Evolutionary conservation across 2,113 vertebrate genomes (phyloP).

Genomic region (Callipepla californica): DNA sequence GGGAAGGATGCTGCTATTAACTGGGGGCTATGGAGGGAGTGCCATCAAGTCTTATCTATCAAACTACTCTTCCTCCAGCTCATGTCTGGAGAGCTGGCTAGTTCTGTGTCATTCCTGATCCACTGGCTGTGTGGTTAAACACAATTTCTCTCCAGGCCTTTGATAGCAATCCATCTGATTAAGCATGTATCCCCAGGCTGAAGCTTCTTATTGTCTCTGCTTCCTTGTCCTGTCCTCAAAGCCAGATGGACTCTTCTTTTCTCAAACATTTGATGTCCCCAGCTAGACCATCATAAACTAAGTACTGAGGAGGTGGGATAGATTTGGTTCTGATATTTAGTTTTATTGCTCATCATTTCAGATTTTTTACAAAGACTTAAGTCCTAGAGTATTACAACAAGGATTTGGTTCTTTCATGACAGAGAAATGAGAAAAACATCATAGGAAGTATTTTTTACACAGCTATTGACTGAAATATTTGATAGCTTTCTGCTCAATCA

Average conservation of each 20-base stretch:
- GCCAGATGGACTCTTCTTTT: background rate
- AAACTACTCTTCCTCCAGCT: background rate
- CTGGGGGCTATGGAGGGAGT: background rate
- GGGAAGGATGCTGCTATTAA: background rate
- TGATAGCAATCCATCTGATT: background rate
- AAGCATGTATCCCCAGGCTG: background rate
- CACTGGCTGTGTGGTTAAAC: background rate
- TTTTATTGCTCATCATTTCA: background rate
- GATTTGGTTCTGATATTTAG: background rate
- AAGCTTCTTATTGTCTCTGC: background rate
- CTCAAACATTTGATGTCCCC: fast-evolving
- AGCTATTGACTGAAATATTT: background rate
- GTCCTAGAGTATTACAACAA: background rate
- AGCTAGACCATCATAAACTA: background rate
- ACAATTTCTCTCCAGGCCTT: background rate
- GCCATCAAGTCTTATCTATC: background rate
- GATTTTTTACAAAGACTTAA: background rate
- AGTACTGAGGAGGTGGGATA: background rate
- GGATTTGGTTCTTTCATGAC: background rate
- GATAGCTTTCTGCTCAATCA: background rate
- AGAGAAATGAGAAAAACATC: background rate
- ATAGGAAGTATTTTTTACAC: background rate
- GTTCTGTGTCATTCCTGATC: fast-evolving
- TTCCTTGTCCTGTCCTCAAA: background rate
- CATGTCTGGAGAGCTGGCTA: background rate